These are phyloP conservation scores for Condylura cristata DNA, from an alignment of 2,113 vertebrate genomes.

Conservation along the genomic window DNA sequence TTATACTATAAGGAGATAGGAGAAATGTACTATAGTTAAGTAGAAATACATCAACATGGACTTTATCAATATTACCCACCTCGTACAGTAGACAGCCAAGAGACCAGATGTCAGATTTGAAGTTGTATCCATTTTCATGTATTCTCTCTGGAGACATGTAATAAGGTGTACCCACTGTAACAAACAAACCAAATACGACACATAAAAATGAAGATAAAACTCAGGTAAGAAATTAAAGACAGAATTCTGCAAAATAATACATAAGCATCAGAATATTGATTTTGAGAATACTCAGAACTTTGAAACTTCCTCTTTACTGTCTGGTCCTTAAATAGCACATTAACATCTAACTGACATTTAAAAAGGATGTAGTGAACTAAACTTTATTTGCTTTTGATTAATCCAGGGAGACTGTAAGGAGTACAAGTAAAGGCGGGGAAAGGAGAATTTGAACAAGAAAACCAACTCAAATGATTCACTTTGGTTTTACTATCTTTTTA, in stretches of 20 bases:
- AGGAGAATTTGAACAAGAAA: conserved; percentile 10
- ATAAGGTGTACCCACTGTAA: conserved; percentile 92
- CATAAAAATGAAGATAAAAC: neutral
- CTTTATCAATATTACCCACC: conserved; percentile 80
- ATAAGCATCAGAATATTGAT: neutral
- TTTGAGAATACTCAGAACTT: neutral
- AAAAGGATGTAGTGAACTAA: neutral
- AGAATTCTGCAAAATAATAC: neutral
- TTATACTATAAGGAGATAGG: neutral
- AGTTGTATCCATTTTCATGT: conserved; percentile 93
- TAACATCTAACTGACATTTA: neutral
- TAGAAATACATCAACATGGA: neutral
- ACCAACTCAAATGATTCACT: neutral
- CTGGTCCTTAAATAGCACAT: neutral
- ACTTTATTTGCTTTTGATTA: neutral
- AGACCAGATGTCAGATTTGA: conserved; percentile 94
- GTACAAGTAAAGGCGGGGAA: neutral
- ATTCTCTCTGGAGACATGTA: conserved; percentile 94
- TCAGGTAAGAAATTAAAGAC: neutral
- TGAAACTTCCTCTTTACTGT: neutral
- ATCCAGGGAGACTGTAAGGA: neutral
- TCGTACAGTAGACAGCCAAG: conserved; percentile 89
- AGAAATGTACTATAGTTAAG: neutral
- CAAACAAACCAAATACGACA: conserved; percentile 58
- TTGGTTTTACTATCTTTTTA: neutral